Conservation (phyloP, 2,797 vertebrate genomes). For the Apodemus agrarius region DNA sequence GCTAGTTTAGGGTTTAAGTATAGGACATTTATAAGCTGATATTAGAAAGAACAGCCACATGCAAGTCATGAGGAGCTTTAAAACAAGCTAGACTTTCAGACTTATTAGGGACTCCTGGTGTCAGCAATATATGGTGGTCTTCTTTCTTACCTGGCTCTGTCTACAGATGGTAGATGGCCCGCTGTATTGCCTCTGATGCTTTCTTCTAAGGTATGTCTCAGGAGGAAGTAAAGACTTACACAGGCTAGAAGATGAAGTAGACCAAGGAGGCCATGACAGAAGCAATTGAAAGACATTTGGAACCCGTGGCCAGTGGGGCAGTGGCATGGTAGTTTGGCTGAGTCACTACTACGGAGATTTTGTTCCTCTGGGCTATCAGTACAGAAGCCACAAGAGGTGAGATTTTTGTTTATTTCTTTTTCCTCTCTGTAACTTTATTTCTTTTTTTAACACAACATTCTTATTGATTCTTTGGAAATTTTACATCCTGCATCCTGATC, state of each 20-base stretch:
- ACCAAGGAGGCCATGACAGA: not conserved
- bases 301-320: not conserved
- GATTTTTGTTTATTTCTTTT: not conserved
- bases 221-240: not conserved
- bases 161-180: not conserved
- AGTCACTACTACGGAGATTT: not conserved
- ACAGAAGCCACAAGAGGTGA: not conserved
- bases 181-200: not conserved
- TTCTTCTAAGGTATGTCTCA: not conserved
- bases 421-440: not conserved
- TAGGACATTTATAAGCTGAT: not conserved
- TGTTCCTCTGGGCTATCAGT: not conserved
- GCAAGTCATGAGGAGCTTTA: too few species aligned
- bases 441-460: not conserved
- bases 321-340: not conserved
- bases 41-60: not conserved
- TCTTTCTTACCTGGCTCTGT: not conserved
- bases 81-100: not conserved
- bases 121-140: not conserved
- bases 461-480: not conserved
- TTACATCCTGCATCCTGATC: not conserved
- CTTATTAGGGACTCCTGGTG: not conserved
- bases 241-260: not conserved
- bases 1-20: not conserved
- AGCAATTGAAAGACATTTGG: not conserved